Evolutionary conservation across 2,797 vertebrate species (phyloP), one percentile per base, ranked within the genome.

Genomic region (Onychomys arenicola): DNA sequence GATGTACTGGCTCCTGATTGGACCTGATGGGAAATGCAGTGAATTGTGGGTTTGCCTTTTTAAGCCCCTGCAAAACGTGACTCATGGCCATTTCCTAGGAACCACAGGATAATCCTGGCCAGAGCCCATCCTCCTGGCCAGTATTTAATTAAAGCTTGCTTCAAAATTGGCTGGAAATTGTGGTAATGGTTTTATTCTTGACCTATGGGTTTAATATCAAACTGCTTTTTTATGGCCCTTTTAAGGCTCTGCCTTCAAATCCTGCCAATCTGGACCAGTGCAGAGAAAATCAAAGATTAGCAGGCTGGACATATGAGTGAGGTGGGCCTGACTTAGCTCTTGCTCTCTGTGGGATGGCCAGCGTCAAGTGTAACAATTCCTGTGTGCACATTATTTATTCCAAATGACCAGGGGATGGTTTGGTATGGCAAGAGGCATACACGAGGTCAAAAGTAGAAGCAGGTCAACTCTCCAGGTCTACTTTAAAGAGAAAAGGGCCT

Each of bases 391-490:
- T 90, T 84, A 76, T 91, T 63, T 67, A 88, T 67, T 97, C 89
- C 73, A 95, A 97, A 96, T 96, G 93, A 97, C 61, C 55, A 84
- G 93, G 80, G n/a, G 40, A 81, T 67, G 78, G 69, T 81, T 57
- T 83, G 61, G 73, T 67, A 77, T 3, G 32, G 34, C 78, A 88
- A 97, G 96, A 96, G 86, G n/a, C 52, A 95, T 13, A 52, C 29
- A 89, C 43, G 84, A 89, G 89, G 91, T 89, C 97, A 98, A 77
- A 98, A 95, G 92, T 91, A 95, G 94, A 87, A 23, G 91, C 73
- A 46, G 67, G 95, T 95, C 80, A 65, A 86, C 71, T 96, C 92
- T 84, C 78, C 87, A 75, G 88, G 94, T 85, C 88, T 76, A 84
- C 52, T 88, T 49, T 89, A 90, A 65, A 61, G 52, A 98, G 95